Percentiles rank a stretch among this genome's conserved stretches.
These are phyloP conservation scores for Malthinus flaveolus DNA, from an alignment of 2,888 invertebrate genomes.

Conservation along the genomic window DNA sequence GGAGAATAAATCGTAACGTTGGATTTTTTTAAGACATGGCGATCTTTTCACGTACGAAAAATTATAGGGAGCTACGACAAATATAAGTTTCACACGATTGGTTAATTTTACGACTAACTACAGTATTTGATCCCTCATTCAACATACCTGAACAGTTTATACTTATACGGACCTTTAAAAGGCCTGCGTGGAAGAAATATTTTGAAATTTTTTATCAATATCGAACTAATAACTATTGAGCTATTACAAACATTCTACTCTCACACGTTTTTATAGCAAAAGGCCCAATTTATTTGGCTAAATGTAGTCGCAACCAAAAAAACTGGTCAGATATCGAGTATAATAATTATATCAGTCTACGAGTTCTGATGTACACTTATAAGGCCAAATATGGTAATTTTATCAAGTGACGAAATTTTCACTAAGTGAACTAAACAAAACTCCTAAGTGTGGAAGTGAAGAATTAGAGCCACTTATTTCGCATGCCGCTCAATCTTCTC, in stretches of 20 bases:
- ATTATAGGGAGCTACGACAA: not conserved
- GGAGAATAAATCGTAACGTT: too few species aligned
- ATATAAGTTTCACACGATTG: constrained; percentile 8
- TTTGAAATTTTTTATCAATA: constrained; percentile 25
- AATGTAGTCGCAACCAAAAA: constrained; percentile 39
- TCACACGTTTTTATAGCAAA: constrained; percentile 16
- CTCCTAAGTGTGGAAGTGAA: constrained; percentile 51
- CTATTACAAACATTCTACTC: constrained; percentile 26
- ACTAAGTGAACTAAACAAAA: constrained; percentile 27
- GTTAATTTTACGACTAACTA: constrained; percentile 41
- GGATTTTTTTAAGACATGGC: too few species aligned
- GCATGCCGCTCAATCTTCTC: constrained; percentile 80
- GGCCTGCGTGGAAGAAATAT: constrained; percentile 46
- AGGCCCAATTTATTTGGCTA: constrained; percentile 29
- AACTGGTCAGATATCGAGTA: constrained; percentile 36
- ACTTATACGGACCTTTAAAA: constrained; percentile 41
- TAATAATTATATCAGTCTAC: constrained; percentile 45
- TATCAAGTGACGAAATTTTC: constrained; percentile 37
- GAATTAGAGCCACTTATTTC: constrained; percentile 74
- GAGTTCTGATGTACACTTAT: constrained; percentile 47
- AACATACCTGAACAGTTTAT: constrained; percentile 53
- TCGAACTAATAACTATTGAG: constrained; percentile 37
- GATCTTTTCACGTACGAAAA: not conserved
- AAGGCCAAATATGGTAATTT: constrained; percentile 51
- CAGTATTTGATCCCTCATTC: constrained; percentile 54